phyloP scores from a whole-genome alignment of 2,888 invertebrate genomes.

The Noctua janthe region DNA sequence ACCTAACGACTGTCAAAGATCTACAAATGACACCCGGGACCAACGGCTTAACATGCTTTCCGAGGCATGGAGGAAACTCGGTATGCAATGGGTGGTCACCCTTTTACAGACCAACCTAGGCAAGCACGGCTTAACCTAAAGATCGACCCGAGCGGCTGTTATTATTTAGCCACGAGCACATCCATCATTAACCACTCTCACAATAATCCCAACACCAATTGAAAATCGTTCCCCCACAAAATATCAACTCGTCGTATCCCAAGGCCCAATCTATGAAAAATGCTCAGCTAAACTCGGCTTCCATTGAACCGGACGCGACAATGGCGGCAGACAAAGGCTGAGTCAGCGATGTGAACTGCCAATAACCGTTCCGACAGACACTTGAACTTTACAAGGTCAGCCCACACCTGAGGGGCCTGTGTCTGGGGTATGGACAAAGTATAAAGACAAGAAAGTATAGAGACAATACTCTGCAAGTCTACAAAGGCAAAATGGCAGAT shows the following conservation, averaged over 20 bases:
- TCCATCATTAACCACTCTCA: not conserved
- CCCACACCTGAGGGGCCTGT: slow-evolving; percentile 23
- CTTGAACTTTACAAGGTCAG: slow-evolving; percentile 66
- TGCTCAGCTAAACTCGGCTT: slow-evolving; percentile 18
- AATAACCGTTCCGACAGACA: slow-evolving; percentile 57
- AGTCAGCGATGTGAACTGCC: slow-evolving; percentile 53
- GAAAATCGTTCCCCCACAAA: slow-evolving; percentile 16
- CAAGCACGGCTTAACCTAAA: too few relatives aligned
- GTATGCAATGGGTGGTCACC: too few relatives aligned
- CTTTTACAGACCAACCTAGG: too few relatives aligned
- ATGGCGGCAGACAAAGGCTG: slow-evolving; percentile 57
- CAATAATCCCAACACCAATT: not conserved
- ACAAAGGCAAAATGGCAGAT: not conserved
- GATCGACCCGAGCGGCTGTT: too few relatives aligned
- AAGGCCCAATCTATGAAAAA: slow-evolving; percentile 38
- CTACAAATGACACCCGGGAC: too few relatives aligned
- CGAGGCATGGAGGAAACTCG: too few relatives aligned
- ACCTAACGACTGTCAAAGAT: too few relatives aligned
- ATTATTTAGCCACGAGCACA: too few relatives aligned
- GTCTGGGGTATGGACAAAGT: not conserved
- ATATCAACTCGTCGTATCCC: slow-evolving; percentile 5
- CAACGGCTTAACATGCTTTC: too few relatives aligned
- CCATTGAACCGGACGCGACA: slow-evolving; percentile 53
- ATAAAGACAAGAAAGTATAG: slow-evolving; percentile 2
- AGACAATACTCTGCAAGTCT: not conserved